phyloP scores from a whole-genome alignment of 2,113 vertebrate genomes.

The Ondatra zibethicus region DNA sequence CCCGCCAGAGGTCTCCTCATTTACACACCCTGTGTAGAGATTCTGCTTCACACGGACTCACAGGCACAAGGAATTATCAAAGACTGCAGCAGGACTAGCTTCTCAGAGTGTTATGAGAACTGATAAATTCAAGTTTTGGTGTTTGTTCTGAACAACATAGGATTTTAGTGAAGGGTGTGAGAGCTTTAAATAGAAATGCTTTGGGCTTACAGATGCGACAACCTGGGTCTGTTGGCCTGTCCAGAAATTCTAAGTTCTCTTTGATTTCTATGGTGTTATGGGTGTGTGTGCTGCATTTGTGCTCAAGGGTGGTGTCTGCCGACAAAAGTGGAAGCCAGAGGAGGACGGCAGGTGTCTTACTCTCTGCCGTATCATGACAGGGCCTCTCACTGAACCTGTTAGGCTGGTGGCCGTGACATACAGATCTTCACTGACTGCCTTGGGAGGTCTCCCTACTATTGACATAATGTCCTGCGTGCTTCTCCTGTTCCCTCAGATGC shows the following conservation, averaged over 20 bases:
- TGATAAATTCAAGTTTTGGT: background rate
- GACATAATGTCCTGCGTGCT: background rate
- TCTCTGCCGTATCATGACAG: background rate
- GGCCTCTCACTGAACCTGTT: background rate
- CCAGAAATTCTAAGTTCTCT: background rate
- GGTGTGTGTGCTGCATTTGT: background rate
- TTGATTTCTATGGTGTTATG: background rate
- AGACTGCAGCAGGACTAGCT: background rate
- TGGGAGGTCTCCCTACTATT: background rate
- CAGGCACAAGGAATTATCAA: background rate
- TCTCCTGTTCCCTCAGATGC: background rate
- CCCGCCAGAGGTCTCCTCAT: background rate
- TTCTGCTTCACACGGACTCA: background rate
- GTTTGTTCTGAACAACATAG: background rate
- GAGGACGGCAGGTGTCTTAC: background rate
- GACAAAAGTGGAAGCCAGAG: background rate
- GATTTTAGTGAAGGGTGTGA: background rate
- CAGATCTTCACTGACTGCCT: background rate
- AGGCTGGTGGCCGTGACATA: background rate
- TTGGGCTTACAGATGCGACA: too few species aligned
- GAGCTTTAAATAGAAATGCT: background rate
- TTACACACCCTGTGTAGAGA: background rate
- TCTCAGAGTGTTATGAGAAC: background rate
- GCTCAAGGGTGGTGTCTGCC: background rate
- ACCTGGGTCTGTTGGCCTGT: background rate